Evolutionary conservation across 37 sponge, comb jelly and placozoan genomes (phyloP).

Genomic region (Tethya wilhelma): DNA sequence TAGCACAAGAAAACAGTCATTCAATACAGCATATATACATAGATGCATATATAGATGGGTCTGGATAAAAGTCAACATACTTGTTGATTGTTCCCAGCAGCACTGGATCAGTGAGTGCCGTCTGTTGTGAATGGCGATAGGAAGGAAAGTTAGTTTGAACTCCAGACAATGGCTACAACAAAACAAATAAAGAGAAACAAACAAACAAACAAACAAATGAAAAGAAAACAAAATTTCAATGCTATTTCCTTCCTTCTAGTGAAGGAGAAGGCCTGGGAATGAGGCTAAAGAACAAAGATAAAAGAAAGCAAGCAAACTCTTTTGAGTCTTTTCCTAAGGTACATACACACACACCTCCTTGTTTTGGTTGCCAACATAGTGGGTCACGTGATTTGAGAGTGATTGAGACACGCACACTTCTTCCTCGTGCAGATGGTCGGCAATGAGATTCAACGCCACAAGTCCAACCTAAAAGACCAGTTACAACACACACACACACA

Average conservation of each 20-base stretch:
- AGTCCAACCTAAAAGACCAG: conserved; percentile 61
- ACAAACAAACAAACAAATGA: background rate
- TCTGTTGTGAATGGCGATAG: conserved; percentile 1
- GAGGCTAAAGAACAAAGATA: too few species aligned
- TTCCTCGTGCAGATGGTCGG: conserved; percentile 13
- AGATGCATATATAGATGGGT: too few species aligned
- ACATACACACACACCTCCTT: background rate
- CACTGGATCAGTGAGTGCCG: conserved; percentile 4
- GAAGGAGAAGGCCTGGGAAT: too few species aligned
- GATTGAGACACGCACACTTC: background rate
- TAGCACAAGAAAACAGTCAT: background rate
- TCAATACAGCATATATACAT: too few species aligned
- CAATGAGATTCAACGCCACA: conserved; percentile 83
- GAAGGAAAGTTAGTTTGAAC: conserved; percentile 15
- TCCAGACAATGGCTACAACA: conserved; percentile 6
- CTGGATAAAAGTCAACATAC: too few species aligned
- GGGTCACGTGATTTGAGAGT: background rate
- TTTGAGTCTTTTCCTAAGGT: background rate
- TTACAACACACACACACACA: background rate
- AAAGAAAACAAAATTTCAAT: too few species aligned
- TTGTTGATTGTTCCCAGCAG: conserved; percentile 36
- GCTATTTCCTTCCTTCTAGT: too few species aligned
- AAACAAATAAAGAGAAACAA: background rate
- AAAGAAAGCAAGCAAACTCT: too few species aligned
- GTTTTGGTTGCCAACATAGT: background rate